Conservation (phyloP, 2,113 vertebrate species). For the Candoia aspera region DNA sequence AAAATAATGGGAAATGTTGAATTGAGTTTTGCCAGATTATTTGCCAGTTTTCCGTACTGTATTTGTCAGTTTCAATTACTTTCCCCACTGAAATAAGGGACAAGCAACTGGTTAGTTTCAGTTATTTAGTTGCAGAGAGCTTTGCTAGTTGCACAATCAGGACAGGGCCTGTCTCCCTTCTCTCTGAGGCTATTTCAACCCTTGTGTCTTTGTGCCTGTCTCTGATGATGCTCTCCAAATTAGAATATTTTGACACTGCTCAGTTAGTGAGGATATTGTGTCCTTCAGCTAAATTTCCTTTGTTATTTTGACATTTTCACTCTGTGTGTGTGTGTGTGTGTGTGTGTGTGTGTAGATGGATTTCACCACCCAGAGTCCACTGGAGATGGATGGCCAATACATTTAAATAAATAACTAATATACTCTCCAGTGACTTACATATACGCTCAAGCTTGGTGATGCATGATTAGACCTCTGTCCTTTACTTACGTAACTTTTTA, state of each 20-base stretch:
- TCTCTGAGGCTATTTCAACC: too few species aligned
- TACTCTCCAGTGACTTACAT: conserved; percentile 64
- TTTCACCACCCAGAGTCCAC: not conserved
- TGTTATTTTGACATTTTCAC: conserved; percentile 65
- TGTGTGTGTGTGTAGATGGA: too few species aligned
- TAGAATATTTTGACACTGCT: too few species aligned
- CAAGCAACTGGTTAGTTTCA: too few species aligned
- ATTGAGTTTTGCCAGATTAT: not conserved
- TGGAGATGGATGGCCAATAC: not conserved
- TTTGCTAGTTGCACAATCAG: too few species aligned
- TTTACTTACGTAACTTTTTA: conserved; percentile 23
- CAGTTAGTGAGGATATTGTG: conserved; percentile 52
- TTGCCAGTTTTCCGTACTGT: not conserved
- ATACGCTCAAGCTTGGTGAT: conserved; percentile 66
- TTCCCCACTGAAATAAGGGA: too few species aligned
- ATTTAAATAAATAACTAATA: conserved; percentile 7
- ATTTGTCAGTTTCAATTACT: not conserved
- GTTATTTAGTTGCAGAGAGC: too few species aligned
- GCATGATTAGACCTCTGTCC: conserved; percentile 47
- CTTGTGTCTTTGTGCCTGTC: too few species aligned
- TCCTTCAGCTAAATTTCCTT: conserved; percentile 59
- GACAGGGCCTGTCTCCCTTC: too few species aligned
- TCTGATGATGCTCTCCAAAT: too few species aligned
- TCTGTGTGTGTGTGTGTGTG: conserved; percentile 20
- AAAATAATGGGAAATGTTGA: not conserved